phyloP scores from a whole-genome alignment of 2,113 vertebrate species.

The Marmota flaviventris region DNA sequence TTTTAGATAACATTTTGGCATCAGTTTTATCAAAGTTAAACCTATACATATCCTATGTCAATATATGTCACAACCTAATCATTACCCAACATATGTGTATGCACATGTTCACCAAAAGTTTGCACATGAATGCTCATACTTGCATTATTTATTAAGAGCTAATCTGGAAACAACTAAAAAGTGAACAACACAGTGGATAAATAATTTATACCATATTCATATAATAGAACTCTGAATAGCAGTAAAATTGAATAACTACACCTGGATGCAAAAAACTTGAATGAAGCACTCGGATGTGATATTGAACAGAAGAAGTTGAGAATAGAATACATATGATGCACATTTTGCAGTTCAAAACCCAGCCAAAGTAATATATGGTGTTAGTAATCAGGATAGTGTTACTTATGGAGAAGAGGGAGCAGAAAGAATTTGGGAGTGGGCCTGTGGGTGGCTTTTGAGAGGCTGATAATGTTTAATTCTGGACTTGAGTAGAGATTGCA shows the following conservation, averaged over 20 bases:
- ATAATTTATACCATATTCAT: not conserved
- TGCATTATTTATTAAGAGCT: not conserved
- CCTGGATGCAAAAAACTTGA: not conserved
- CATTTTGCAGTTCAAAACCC: not conserved
- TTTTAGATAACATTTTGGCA: not conserved
- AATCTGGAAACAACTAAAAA: not conserved
- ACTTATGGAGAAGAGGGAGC: not conserved
- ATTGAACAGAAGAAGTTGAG: not conserved
- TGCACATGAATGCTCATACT: not conserved
- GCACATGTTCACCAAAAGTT: not conserved
- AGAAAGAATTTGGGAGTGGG: not conserved
- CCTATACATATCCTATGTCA: not conserved
- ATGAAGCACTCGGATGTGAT: not conserved
- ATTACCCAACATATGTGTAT: not conserved
- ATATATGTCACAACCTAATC: not conserved
- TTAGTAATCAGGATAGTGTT: not conserved
- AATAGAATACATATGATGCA: not conserved
- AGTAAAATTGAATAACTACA: not conserved
- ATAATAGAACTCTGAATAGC: not conserved
- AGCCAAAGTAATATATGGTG: not conserved
- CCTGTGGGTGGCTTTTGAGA: not conserved
- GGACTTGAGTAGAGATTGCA: not conserved
- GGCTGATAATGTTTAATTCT: not conserved
- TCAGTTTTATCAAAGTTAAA: not conserved
- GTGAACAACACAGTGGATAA: not conserved